Evolutionary conservation across 2,888 invertebrate species (phyloP).

Genomic region (Empis livida): DNA sequence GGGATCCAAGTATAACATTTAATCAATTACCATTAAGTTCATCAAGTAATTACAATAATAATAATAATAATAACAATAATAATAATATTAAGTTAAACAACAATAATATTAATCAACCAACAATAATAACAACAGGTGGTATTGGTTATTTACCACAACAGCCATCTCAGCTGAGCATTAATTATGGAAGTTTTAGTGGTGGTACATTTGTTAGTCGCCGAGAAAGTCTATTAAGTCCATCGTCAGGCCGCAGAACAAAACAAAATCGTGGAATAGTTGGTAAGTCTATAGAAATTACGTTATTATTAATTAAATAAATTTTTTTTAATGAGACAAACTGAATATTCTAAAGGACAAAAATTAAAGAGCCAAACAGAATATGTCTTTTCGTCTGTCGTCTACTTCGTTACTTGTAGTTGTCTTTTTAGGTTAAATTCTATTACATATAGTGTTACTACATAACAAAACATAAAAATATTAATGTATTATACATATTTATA

Average conservation of each 20-base stretch:
- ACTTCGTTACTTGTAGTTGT: too few relatives aligned
- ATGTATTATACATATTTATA: too few relatives aligned
- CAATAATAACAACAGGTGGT: slow-evolving; percentile 21
- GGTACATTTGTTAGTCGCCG: slow-evolving; percentile 32
- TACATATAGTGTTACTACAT: too few relatives aligned
- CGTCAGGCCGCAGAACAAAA: slow-evolving; percentile 61
- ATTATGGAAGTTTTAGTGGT: slow-evolving; percentile 19
- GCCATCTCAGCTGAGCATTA: slow-evolving; percentile 32
- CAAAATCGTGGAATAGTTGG: slow-evolving; percentile 60
- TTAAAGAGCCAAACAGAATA: too few relatives aligned
- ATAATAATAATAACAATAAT: neutral
- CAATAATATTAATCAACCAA: slow-evolving; percentile 13
- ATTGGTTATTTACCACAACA: slow-evolving; percentile 18
- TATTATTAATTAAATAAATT: too few relatives aligned
- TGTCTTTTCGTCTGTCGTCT: too few relatives aligned
- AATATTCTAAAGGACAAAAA: too few relatives aligned
- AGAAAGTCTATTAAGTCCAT: slow-evolving; percentile 58
- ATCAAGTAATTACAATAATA: slow-evolving; percentile 13
- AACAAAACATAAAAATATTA: too few relatives aligned
- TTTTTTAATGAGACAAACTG: too few relatives aligned
- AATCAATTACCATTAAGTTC: slow-evolving; percentile 12
- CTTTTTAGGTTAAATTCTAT: too few relatives aligned
- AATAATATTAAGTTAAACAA: neutral
- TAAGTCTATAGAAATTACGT: slow-evolving; percentile 34
- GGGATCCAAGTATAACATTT: slow-evolving; percentile 8